Base-by-base conservation (phyloP, 2,113 vertebrate genomes). In the Taurulus bubalis region DNA sequence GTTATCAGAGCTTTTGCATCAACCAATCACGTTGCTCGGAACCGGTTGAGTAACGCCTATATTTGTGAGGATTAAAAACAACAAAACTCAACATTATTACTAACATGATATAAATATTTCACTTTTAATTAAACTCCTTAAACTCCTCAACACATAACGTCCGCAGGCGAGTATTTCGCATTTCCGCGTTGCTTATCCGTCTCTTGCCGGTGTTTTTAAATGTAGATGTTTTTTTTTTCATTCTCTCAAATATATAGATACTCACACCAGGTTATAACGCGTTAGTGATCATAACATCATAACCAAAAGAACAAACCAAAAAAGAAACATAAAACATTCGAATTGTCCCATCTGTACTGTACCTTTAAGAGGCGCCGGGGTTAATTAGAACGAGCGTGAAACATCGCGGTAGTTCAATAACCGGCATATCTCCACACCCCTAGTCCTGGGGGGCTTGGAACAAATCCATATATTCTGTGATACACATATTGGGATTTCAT, bases 231-330 rank as follows among this genome's bases (percentile, higher is more conserved):
- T 32, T 42, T 22, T 82, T 81, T 83, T 42, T 42, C 12, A 71
- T 82, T 82, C 86, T 89, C 85, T 92, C 80, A 83, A 85, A 93
- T 91, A 90, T 89, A 85, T 94, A 86, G 89, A 89, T 94, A 91
- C 85, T 92, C 93, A 91, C 93, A 94, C 93, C 93, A 92, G 92
- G 93, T 94, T 94, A 94, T 93, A 95, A 94, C 89, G 85, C 85
- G 90, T 93, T 89, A 91, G 90, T 94, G 93, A 94, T 94, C 88
- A 89, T 90, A 93, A 93, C 91, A 94, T 94, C 85, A 90, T 92
- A 93, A 94, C 84, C 90, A 91, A 95, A 94, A 86, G 63, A 85
- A 86, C 38, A 82, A 90, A 85, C 75, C n/a, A 81, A 85, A 72
- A 85, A 77, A 53, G 14, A 83, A 92, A 93, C 85, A 83, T 60